A percentile compares a stretch with the other conserved stretches of the same genome.
Evolutionary conservation across 2,888 invertebrate species (phyloP).

Genomic region (Gasteruption jaculator): DNA sequence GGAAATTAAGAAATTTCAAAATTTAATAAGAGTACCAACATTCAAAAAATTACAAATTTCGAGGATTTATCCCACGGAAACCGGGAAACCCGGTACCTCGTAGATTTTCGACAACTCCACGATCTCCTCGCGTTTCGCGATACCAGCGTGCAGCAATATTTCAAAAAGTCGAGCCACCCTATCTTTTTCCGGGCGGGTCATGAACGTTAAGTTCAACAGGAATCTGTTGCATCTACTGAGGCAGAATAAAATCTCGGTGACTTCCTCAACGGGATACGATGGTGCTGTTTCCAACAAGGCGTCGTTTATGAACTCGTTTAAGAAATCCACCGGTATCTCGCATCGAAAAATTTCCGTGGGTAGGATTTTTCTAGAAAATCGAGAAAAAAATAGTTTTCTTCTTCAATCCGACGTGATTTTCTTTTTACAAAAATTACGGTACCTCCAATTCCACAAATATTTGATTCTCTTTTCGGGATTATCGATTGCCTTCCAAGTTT

Average conservation of each 20-base stretch:
- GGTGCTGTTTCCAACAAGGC: slow-evolving; percentile 20
- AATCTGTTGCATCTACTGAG: slow-evolving; percentile 39
- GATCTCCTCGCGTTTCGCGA: too few relatives aligned
- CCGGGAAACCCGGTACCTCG: too few relatives aligned
- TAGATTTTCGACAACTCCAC: too few relatives aligned
- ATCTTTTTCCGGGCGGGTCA: slow-evolving; percentile 27
- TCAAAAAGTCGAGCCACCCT: slow-evolving; percentile 19
- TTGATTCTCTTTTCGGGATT: slow-evolving; percentile 27
- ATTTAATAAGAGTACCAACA: too few relatives aligned
- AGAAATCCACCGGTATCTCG: slow-evolving; percentile 29
- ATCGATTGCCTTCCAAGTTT: slow-evolving; percentile 27
- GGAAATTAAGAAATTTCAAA: too few relatives aligned
- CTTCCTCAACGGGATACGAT: slow-evolving; percentile 12
- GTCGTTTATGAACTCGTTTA: slow-evolving; percentile 30
- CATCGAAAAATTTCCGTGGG: slow-evolving; percentile 29
- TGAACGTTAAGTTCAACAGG: slow-evolving; percentile 31
- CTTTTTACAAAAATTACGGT: too few relatives aligned
- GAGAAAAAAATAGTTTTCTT: too few relatives aligned
- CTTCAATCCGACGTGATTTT: too few relatives aligned
- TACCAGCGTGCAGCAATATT: too few relatives aligned
- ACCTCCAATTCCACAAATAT: slow-evolving; percentile 26
- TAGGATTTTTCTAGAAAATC: slow-evolving; percentile 36
- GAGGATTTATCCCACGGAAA: too few relatives aligned
- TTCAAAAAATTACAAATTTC: too few relatives aligned
- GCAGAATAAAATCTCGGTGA: slow-evolving; percentile 33